These are phyloP conservation scores for Orientallactaga sibirica DNA, from an alignment of 2,797 vertebrate genomes.

Conservation along the genomic window DNA sequence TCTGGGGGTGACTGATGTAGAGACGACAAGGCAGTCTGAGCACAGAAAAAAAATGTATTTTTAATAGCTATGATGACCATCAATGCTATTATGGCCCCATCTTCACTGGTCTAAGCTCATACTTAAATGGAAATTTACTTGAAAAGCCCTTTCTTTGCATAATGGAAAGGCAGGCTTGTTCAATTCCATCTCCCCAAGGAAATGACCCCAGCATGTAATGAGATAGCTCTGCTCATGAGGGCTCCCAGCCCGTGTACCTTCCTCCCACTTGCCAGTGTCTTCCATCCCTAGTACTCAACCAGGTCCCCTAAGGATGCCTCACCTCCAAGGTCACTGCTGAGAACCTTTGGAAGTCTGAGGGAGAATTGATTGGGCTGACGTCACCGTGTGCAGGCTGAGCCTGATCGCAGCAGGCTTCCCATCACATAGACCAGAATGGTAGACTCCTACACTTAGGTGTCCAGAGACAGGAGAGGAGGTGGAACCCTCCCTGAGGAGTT, in stretches of 20 bases:
- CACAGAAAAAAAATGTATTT: constrained; percentile 74
- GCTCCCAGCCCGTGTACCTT: not conserved
- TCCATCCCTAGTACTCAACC: constrained; percentile 54
- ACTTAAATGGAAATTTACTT: constrained; percentile 83
- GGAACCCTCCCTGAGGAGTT: not conserved
- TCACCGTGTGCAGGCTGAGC: constrained; percentile 17
- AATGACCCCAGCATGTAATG: constrained; percentile 70
- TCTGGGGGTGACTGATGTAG: constrained; percentile 55
- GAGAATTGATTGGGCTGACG: constrained; percentile 61
- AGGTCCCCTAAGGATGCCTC: constrained; percentile 60
- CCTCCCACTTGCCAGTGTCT: constrained; percentile 35
- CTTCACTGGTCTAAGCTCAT: constrained; percentile 78
- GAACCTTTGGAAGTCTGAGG: constrained; percentile 4
- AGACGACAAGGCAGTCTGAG: constrained; percentile 70
- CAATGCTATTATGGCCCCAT: constrained; percentile 79
- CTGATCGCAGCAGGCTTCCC: constrained; percentile 16
- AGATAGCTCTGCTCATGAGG: constrained; percentile 35
- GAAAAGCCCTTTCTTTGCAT: constrained; percentile 83
- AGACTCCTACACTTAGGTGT: not conserved
- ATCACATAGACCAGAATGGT: not conserved
- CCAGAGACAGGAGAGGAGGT: not conserved
- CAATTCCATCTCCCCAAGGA: constrained; percentile 77
- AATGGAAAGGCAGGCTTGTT: constrained; percentile 79
- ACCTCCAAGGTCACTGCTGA: constrained; percentile 68
- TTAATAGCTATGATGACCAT: constrained; percentile 81